These are phyloP conservation scores for Copsychus sechellarum DNA, from an alignment of 2,113 vertebrate genomes.

Conservation along the genomic window DNA sequence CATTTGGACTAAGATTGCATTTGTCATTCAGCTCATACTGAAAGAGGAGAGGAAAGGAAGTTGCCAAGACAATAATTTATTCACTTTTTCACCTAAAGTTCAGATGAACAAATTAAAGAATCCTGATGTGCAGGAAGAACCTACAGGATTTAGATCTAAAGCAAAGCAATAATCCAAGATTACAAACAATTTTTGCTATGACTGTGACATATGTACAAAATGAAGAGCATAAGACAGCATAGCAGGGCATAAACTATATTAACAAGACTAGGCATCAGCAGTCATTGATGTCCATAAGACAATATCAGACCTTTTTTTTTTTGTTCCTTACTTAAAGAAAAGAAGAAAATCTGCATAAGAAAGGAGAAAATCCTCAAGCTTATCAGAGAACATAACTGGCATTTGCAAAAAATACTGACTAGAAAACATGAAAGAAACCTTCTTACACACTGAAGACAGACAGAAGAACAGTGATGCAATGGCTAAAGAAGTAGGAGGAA, in stretches of 20 bases:
- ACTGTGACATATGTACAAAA: background rate
- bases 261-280: background rate
- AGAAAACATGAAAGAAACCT: background rate
- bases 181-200: background rate
- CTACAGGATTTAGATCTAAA: background rate
- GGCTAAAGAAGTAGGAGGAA: background rate
- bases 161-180: background rate
- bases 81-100: background rate
- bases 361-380: background rate
- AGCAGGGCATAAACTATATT: background rate
- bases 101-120: background rate
- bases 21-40: background rate
- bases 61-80: background rate
- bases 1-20: background rate
- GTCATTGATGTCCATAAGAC: background rate
- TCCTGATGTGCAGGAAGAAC: background rate
- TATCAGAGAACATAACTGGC: background rate
- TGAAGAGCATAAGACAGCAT: background rate
- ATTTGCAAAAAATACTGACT: background rate
- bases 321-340: background rate
- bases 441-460: background rate
- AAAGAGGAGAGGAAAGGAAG: background rate
- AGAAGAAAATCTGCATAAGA: background rate
- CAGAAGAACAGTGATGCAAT: background rate
- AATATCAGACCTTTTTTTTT: background rate